phyloP scores from a whole-genome alignment of 2,113 vertebrate species.

The Gasterosteus aculeatus region DNA sequence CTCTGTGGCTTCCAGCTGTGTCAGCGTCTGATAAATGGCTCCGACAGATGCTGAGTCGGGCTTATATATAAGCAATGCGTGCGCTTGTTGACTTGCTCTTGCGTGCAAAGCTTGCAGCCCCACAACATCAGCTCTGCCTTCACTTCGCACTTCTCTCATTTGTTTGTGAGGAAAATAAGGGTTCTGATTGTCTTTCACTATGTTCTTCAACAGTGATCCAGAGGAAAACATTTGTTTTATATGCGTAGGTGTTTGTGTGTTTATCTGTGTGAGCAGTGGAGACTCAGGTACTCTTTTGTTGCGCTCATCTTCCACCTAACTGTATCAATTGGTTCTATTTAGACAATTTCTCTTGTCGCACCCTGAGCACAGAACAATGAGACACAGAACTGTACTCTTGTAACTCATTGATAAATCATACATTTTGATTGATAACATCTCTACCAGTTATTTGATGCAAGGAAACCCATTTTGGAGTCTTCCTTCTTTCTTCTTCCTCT shows the following conservation, averaged over 20 bases:
- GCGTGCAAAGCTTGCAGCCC: background rate
- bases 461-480: too few species aligned
- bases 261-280: background rate
- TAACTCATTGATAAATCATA: background rate
- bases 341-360: background rate
- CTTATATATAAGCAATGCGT: background rate
- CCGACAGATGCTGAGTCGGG: background rate
- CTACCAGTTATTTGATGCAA: too few species aligned
- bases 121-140: background rate
- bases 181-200: background rate
- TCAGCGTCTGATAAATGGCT: conserved; percentile 8
- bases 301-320: background rate
- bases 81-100: background rate
- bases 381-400: background rate
- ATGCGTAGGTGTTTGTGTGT: background rate
- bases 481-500: too few species aligned
- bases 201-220: background rate
- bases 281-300: conserved; percentile 4
- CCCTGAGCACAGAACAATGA: background rate
- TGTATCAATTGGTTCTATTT: background rate
- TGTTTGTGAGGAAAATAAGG: background rate
- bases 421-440: too few species aligned
- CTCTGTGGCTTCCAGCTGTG: background rate
- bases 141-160: background rate
- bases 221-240: background rate